Percentiles rank a stretch among this genome's conserved stretches.
Conservation (phyloP, 2,888 invertebrate genomes). For the Athrips mouffetella region DNA sequence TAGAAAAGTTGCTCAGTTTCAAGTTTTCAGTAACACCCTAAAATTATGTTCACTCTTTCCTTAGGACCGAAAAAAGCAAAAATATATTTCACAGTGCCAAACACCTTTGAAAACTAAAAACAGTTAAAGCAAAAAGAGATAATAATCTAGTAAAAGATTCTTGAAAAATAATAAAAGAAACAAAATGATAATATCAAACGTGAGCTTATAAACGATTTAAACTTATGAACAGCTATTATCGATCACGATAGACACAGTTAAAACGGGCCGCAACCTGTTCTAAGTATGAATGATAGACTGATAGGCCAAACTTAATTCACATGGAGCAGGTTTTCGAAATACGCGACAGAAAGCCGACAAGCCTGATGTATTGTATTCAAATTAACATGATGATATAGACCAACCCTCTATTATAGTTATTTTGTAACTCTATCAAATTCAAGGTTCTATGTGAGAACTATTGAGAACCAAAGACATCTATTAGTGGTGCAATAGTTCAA, state of each 20-base stretch:
- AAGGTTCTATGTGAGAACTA: constrained; percentile 28
- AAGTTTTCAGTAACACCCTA: too few relatives aligned
- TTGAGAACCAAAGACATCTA: constrained; percentile 19
- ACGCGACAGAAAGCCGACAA: constrained; percentile 35
- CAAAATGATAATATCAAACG: constrained; percentile 8
- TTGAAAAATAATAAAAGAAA: constrained; percentile 8
- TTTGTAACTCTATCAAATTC: constrained; percentile 33
- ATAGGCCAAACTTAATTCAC: constrained; percentile 24
- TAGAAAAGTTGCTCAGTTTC: too few relatives aligned
- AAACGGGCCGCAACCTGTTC: constrained; percentile 31
- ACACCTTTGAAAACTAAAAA: not conserved
- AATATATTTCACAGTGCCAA: too few relatives aligned
- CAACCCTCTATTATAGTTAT: constrained; percentile 37
- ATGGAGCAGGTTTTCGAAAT: constrained; percentile 39
- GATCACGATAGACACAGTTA: constrained; percentile 16
- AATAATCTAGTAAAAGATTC: constrained; percentile 3
- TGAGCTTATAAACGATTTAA: constrained; percentile 13
- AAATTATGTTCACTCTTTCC: too few relatives aligned
- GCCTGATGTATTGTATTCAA: constrained; percentile 58
- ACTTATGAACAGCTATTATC: constrained; percentile 20
- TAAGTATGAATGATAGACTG: not conserved
- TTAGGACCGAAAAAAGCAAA: too few relatives aligned
- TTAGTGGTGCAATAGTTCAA: constrained; percentile 10
- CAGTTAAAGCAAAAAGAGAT: not conserved
- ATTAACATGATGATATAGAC: constrained; percentile 50